Conservation (phyloP, 2,797 vertebrate species). For the Sciaenops ocellatus region DNA sequence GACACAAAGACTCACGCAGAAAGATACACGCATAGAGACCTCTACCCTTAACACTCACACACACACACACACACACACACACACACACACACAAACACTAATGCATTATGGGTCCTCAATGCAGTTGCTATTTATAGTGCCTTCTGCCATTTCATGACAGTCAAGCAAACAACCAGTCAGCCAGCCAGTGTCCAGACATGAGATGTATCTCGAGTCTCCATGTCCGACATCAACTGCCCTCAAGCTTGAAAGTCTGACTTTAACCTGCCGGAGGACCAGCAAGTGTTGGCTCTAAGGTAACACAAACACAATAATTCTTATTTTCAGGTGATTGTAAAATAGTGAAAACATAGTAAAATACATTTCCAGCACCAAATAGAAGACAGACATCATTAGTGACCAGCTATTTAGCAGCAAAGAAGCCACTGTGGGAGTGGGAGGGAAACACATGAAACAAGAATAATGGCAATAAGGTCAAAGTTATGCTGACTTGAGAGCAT, state of each 20-base stretch:
- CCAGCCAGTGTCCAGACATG: neutral
- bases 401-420: too few relatives aligned
- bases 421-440: too few relatives aligned
- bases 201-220: neutral
- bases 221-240: neutral
- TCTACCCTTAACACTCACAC: conserved; percentile 14
- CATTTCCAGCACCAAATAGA: too few relatives aligned
- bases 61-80: too few relatives aligned
- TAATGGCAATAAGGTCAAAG: neutral
- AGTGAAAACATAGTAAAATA: too few relatives aligned
- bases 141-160: conserved; percentile 7
- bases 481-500: neutral
- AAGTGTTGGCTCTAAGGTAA: too few relatives aligned
- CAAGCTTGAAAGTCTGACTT: neutral
- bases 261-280: neutral
- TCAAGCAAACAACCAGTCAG: neutral
- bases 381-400: too few relatives aligned
- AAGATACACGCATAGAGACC: conserved; percentile 1
- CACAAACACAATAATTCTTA: too few relatives aligned
- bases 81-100: conserved; percentile 35
- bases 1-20: conserved; percentile 5
- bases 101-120: conserved; percentile 48
- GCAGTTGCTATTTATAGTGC: conserved; percentile 43
- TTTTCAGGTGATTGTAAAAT: too few relatives aligned
- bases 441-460: neutral